Percentiles rank a stretch among this genome's conserved stretches.
Evolutionary conservation across 2,888 invertebrate species (phyloP).

Genomic region (Leptopterna dolabrata): DNA sequence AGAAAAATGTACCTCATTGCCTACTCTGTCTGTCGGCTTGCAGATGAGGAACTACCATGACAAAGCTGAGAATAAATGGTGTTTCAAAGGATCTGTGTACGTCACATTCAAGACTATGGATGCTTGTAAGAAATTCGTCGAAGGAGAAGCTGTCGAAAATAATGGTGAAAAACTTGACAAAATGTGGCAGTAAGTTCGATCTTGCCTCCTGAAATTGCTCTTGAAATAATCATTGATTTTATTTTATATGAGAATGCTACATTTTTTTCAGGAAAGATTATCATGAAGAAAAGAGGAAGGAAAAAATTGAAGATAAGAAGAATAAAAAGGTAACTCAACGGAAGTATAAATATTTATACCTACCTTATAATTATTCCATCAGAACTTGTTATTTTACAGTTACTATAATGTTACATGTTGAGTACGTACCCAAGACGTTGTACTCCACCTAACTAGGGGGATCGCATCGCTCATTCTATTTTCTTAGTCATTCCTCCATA

Average conservation of each 20-base stretch:
- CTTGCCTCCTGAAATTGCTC: neutral
- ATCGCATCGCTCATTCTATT: too few species aligned
- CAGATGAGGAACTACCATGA: constrained; percentile 73
- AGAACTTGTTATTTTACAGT: too few species aligned
- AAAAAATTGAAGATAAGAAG: constrained; percentile 69
- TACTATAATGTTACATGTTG: too few species aligned
- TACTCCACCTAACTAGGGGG: too few species aligned
- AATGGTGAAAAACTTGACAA: constrained; percentile 74
- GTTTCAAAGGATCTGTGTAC: constrained; percentile 94
- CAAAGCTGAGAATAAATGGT: constrained; percentile 73
- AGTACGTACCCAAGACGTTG: too few species aligned
- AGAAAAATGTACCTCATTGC: too few species aligned
- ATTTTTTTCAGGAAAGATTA: constrained; percentile 67
- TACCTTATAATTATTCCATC: too few species aligned
- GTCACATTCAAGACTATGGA: constrained; percentile 85
- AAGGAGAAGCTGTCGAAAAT: constrained; percentile 76
- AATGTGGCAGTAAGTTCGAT: constrained; percentile 74
- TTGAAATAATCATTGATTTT: neutral
- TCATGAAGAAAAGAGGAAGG: constrained; percentile 75
- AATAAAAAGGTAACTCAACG: constrained; percentile 66
- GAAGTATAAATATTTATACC: too few species aligned
- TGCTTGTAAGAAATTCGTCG: constrained; percentile 82
- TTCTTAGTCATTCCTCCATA: too few species aligned
- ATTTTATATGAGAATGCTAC: neutral
- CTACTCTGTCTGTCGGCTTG: too few species aligned